These are phyloP conservation scores for Temnothorax longispinosus DNA, from an alignment of 1,140 invertebrate genomes.

Conservation along the genomic window DNA sequence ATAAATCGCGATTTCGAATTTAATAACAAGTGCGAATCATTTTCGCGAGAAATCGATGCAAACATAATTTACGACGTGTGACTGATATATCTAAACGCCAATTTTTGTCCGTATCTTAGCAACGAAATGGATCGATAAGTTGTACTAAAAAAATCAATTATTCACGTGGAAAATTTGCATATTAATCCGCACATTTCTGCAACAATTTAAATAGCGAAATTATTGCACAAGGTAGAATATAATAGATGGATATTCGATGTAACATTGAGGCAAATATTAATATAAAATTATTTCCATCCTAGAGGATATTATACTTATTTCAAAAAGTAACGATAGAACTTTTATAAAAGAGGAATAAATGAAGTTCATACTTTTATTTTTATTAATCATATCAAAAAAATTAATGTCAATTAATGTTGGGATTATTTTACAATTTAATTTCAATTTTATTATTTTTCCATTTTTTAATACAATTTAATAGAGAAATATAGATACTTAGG, in stretches of 20 bases:
- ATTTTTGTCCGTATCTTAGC: background rate
- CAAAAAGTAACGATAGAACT: background rate
- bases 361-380: background rate
- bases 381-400: background rate
- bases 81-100: background rate
- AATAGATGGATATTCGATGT: background rate
- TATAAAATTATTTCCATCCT: background rate
- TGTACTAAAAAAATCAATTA: slow-evolving; percentile 10
- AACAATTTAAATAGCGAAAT: background rate
- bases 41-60: background rate
- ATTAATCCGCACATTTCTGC: background rate
- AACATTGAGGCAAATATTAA: background rate
- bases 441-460: background rate
- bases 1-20: slow-evolving; percentile 20
- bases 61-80: background rate
- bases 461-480: background rate
- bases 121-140: background rate
- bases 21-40: background rate
- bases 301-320: background rate
- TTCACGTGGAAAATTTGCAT: background rate
- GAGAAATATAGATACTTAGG: background rate
- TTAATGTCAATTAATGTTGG: background rate
- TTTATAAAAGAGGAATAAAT: background rate
- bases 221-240: background rate
- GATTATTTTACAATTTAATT: background rate